Evolutionary conservation across 2,888 invertebrate species (phyloP), one percentile per base, ranked within the genome.

Genomic region (Tetramorium bicarinatum): DNA sequence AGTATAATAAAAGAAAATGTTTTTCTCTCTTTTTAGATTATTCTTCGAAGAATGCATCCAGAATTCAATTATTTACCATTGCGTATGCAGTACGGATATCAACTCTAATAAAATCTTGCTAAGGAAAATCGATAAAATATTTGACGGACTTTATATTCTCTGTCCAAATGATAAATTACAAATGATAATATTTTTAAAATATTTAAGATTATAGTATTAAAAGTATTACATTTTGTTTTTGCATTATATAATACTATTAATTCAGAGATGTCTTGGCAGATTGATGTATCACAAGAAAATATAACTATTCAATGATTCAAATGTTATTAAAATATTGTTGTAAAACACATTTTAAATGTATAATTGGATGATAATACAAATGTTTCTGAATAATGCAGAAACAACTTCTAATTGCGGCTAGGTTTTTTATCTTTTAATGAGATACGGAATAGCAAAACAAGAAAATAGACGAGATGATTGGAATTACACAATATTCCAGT

Each of bases 401-500:
- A 67, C n/a, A 9, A 62, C 8, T 41, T 25, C 1, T 11, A 21
- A 75, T 38, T 25, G 21, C 8, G 18, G 1, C 41, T 38, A 52
- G 25, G 54, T 8, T 74, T 66, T 66, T 21, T 52, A 52, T 25
- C 38, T 38, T 75, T 0, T 9, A 25, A 25, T 44, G 29, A 38
- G n/a, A 41, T 38, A 67, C 18, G 2, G 8, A 77, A 77, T 13
- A 25, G 13, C 11, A 52, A 29, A 38, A 54, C 38, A 77, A 76
- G 66, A 54, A 67, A 69, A 15, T 41, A 66, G 54, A 67, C 18
- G 52, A 25, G 15, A 54, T 29, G n/a, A 77, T 67, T n/a, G 9
- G 9, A 90, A 90, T 89, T 91, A 91, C 92, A 91, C 88, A 91
- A 92, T 90, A 91, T 88, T 90, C 85, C 76, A 84, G 87, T 88